These are phyloP conservation scores for Eilema depressum DNA, from an alignment of 2,888 invertebrate species.

Conservation along the genomic window DNA sequence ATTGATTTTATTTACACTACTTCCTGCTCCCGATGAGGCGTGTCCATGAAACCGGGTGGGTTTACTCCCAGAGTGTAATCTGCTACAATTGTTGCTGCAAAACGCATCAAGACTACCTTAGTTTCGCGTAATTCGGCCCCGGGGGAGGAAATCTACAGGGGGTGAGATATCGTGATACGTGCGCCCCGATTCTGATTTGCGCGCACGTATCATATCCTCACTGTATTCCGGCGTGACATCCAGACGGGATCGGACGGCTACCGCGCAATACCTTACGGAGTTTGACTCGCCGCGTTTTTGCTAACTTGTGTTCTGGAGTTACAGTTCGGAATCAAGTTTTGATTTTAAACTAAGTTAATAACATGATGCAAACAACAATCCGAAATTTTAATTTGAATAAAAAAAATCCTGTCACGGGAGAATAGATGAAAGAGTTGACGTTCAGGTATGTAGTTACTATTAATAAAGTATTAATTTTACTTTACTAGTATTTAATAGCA, in stretches of 20 bases:
- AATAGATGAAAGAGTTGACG: background rate
- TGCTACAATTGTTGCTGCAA: too few relatives aligned
- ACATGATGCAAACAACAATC: background rate
- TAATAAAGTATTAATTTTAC: background rate
- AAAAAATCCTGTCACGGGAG: background rate
- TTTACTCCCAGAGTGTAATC: too few relatives aligned
- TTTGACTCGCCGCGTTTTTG: background rate
- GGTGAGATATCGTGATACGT: background rate
- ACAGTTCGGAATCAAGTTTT: background rate
- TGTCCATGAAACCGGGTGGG: too few relatives aligned
- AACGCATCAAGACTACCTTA: background rate
- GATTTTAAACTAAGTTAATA: background rate
- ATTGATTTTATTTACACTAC: too few relatives aligned
- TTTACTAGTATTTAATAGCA: too few relatives aligned
- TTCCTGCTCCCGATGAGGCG: too few relatives aligned
- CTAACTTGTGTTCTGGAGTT: background rate
- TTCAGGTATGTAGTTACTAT: background rate
- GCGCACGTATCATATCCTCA: background rate
- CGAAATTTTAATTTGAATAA: background rate
- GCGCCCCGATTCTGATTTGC: background rate
- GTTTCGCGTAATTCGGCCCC: background rate
- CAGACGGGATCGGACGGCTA: background rate
- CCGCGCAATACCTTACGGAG: background rate
- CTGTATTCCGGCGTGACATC: background rate
- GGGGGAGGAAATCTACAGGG: background rate